Base-by-base conservation (phyloP, 2,888 invertebrate species). In the Drosophila yooni region DNA sequence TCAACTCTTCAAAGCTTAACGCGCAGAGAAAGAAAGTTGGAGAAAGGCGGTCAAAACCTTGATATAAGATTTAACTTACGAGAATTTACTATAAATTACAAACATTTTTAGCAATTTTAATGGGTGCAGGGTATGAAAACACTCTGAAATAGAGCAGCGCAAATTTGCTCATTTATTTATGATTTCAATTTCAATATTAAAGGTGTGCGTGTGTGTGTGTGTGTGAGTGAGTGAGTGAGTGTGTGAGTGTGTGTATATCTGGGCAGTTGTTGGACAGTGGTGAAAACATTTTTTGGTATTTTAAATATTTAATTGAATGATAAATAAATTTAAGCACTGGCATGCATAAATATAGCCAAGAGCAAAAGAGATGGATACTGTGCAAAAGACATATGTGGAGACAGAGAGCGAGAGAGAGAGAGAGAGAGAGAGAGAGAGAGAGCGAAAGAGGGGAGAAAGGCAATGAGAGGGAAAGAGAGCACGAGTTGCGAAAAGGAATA, bases 281-380 rank as follows among this genome's bases (percentile, higher is more conserved):
- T 83, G 83, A 89, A 89, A 89, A 78, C 82, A 88, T 90, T 91
- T 90, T 90, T 90, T 84, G 82, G 84, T 82, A 81, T 89, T 91
- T 91, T 89, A 90, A 90, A 90, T 90, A 90, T 90, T 90, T 90
- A 90, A 90, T 91, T 90, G 89, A 90, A 91, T 91, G 88, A 90
- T 90, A 90, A 91, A 90, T 88, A 90, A 90, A 89, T 91, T 78
- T 70, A 85, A 83, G 83, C 81, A 65, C 62, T 80, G 73, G 48
- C 74, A 77, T 64, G 65, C 73, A 64, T 62, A 73, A 73, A 77
- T 73, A 73, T 65, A 62, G 48, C 67, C 60, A 62, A 62, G 65
- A 53, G 60, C 50, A 64, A 68, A 48, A 54, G 61, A 67, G 70
- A 74, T 51, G 61, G 46, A 48, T 13, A 52, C 65, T n/a, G 11